phyloP scores from a whole-genome alignment of 2,113 vertebrate species.

The Noturus placidus region DNA sequence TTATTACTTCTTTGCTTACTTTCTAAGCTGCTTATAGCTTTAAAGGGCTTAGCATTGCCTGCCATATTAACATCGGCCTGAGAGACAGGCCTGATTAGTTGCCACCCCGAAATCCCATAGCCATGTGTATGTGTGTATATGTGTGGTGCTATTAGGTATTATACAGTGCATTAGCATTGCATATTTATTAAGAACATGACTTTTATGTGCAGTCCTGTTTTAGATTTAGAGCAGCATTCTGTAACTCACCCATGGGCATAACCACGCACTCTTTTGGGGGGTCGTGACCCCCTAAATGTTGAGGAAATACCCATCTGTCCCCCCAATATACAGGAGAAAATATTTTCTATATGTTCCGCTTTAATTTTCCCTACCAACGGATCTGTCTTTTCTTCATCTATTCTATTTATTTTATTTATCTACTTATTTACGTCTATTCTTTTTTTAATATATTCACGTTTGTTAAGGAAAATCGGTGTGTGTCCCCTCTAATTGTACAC shows the following conservation, averaged over 20 bases:
- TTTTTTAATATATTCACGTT: no score
- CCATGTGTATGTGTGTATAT: constrained; percentile 21
- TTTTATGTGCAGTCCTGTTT: background rate
- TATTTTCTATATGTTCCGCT: no score
- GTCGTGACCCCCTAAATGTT: no score
- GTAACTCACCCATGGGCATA: background rate
- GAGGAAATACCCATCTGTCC: no score
- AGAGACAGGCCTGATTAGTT: constrained; percentile 75
- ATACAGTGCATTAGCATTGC: background rate
- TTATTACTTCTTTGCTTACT: constrained; percentile 75
- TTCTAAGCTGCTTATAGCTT: constrained; percentile 79
- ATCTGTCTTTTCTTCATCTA: no score
- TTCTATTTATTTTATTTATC: no score
- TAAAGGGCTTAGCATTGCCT: constrained; percentile 74
- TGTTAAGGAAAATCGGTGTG: no score
- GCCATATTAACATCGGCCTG: constrained; percentile 76
- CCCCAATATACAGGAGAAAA: no score
- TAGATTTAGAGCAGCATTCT: background rate
- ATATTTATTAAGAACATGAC: background rate
- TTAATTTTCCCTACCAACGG: no score
- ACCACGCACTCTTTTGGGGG: no score
- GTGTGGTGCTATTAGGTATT: constrained; percentile 31
- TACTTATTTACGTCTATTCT: no score
- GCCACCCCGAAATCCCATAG: constrained; percentile 66
- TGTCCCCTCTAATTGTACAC: no score